Conservation (phyloP, 2,113 vertebrate species). For the Upupa epops region DNA sequence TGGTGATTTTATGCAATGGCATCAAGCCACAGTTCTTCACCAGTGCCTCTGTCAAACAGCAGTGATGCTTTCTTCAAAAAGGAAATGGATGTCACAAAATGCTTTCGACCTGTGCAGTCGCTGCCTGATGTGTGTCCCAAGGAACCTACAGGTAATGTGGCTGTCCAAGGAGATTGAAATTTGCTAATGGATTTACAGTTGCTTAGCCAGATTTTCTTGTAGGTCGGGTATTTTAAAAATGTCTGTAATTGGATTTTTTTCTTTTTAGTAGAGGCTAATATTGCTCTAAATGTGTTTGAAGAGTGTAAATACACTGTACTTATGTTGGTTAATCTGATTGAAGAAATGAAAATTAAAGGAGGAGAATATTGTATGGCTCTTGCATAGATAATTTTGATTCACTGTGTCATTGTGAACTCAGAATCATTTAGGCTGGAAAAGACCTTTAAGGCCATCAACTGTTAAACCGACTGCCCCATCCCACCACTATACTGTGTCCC, state of each 20-base stretch:
- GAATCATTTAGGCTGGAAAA: no score
- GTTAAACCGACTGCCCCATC: no score
- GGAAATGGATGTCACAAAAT: conserved; percentile 80
- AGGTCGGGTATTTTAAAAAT: background rate
- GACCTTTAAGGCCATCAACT: no score
- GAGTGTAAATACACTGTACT: background rate
- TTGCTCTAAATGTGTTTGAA: background rate
- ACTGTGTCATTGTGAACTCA: background rate
- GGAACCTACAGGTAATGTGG: conserved; percentile 86
- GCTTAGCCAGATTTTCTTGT: accelerated
- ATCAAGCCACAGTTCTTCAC: conserved; percentile 90
- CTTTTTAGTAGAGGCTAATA: background rate
- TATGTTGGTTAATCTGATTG: background rate
- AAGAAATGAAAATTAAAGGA: background rate
- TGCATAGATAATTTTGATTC: background rate
- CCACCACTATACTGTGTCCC: no score
- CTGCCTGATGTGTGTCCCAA: conserved; percentile 97
- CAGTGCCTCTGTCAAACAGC: conserved; percentile 83
- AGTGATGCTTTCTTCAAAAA: conserved; percentile 87
- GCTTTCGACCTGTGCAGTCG: conserved; percentile 78
- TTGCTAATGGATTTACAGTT: background rate
- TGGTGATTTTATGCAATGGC: conserved; percentile 91
- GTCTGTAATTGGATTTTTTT: background rate
- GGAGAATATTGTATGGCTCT: background rate
- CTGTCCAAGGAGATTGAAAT: background rate